phyloP scores from a whole-genome alignment of 2,113 vertebrate species.

The Chaetodon auriga region DNA sequence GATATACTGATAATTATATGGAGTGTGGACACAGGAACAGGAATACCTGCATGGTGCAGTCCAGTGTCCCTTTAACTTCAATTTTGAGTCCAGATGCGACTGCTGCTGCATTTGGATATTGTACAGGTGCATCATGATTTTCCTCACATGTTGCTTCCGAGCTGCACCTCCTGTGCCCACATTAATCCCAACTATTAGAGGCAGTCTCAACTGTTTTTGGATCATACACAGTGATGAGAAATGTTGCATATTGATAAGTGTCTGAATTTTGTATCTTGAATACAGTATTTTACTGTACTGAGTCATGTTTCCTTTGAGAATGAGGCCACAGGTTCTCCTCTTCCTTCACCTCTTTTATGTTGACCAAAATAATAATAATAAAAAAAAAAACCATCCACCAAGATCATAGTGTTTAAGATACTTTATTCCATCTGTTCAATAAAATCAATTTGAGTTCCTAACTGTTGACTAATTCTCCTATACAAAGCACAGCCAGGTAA shows the following conservation, averaged over 20 bases:
- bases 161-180: background rate
- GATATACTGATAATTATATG: background rate
- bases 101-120: background rate
- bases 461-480: conserved; percentile 47
- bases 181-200: background rate
- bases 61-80: background rate
- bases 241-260: conserved; percentile 7
- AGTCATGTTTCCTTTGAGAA: background rate
- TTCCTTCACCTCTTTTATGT: conserved; percentile 8
- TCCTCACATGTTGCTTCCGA: background rate
- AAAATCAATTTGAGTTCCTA: conserved; percentile 66
- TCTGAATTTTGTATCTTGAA: conserved; percentile 31
- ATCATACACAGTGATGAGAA: background rate
- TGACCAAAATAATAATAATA: conserved; percentile 1
- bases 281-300: conserved; percentile 19
- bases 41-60: background rate
- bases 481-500: conserved; percentile 64
- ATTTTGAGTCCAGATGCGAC: background rate
- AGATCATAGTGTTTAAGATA: conserved; percentile 58
- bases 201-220: background rate
- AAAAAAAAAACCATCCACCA: background rate
- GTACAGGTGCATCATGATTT: background rate
- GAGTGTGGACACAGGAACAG: background rate
- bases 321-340: background rate
- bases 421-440: conserved; percentile 75